Conservation (phyloP, 2,888 invertebrate genomes). For the Alitta virens region DNA sequence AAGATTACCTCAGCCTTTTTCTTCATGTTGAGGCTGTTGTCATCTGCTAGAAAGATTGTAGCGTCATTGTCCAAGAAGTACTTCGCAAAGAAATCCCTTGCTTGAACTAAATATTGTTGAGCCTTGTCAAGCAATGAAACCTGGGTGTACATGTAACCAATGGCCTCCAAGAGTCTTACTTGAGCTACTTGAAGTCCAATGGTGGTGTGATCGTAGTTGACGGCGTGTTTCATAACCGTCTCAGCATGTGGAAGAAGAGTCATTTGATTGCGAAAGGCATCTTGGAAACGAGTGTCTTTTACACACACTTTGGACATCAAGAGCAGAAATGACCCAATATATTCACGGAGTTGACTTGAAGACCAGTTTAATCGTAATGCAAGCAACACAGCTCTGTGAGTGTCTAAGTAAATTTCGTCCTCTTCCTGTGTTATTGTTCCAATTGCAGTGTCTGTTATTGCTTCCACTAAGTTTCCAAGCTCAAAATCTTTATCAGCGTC, state of each 20-base stretch:
- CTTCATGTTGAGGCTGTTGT: background rate
- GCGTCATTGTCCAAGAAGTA: background rate
- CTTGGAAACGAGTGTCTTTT: background rate
- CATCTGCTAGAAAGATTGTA: background rate
- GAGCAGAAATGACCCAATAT: background rate
- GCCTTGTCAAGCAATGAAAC: background rate
- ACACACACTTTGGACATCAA: background rate
- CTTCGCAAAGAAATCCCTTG: background rate
- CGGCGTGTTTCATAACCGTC: background rate
- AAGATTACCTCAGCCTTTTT: background rate
- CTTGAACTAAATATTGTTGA: background rate
- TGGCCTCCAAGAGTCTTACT: background rate
- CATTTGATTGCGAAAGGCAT: background rate
- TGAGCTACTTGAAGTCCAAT: background rate
- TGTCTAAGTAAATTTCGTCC: background rate
- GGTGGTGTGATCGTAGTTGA: background rate
- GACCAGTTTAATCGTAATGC: background rate
- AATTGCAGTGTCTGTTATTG: background rate
- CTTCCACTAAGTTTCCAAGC: background rate
- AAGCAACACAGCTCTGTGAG: background rate
- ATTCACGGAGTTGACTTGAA: background rate
- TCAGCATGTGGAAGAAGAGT: background rate
- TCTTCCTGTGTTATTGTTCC: background rate
- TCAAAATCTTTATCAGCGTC: background rate
- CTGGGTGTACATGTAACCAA: background rate